phyloP scores from a whole-genome alignment of 2,797 vertebrate species.

The Picus viridis region DNA sequence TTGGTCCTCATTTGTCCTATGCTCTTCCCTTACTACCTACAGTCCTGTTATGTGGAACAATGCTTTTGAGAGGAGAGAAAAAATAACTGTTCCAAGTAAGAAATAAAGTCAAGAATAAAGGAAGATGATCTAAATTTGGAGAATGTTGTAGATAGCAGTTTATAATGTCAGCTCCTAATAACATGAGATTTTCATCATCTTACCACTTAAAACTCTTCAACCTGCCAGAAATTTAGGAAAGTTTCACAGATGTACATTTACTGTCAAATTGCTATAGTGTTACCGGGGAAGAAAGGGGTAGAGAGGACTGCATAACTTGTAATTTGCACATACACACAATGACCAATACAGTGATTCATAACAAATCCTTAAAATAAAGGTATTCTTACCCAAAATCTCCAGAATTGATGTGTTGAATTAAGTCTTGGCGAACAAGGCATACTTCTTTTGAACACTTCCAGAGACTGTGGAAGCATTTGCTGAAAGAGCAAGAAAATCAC shows the following conservation, averaged over 20 bases:
- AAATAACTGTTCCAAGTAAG: background rate
- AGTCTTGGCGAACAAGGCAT: conserved; percentile 74
- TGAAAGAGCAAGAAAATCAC: conserved; percentile 56
- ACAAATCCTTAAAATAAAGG: background rate
- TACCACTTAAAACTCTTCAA: background rate
- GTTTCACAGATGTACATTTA: background rate
- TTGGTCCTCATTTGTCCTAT: background rate
- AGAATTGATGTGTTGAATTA: conserved; percentile 77
- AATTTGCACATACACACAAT: background rate
- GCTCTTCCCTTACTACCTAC: background rate
- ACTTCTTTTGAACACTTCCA: conserved; percentile 74
- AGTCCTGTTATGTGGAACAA: background rate
- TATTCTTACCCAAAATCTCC: conserved; percentile 77
- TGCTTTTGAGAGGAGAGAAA: background rate
- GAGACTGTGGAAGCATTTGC: conserved; percentile 70
- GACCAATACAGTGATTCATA: background rate
- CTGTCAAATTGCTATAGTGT: background rate
- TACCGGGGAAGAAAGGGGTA: background rate
- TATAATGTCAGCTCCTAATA: background rate
- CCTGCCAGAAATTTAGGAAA: background rate
- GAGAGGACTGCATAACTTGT: background rate
- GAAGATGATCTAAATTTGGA: background rate
- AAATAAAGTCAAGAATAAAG: background rate
- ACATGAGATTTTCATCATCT: background rate
- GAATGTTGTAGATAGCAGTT: background rate